phyloP scores from a whole-genome alignment of 2,888 invertebrate species.

The Nephrotoma flavescens region DNA sequence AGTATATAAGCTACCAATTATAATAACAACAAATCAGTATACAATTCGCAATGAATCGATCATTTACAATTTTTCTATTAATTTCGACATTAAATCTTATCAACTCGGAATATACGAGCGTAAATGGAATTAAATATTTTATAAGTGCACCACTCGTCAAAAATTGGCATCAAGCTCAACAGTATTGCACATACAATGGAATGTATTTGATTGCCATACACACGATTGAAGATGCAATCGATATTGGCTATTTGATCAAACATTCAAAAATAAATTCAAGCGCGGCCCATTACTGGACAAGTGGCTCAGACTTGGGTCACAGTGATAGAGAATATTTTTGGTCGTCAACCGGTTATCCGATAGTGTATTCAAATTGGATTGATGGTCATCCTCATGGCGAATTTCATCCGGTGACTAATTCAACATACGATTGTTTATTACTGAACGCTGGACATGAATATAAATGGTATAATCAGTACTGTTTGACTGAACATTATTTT shows the following conservation, averaged over 20 bases:
- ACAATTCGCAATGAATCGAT: too few species aligned
- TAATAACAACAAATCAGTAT: too few species aligned
- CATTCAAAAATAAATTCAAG: not conserved
- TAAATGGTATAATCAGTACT: not conserved
- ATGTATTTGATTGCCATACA: not conserved
- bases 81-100: too few species aligned
- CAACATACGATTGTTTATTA: not conserved
- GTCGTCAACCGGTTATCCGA: not conserved
- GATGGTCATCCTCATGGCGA: not conserved
- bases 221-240: not conserved
- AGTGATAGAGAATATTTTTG: not conserved
- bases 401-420: not conserved
- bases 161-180: not conserved
- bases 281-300: not conserved
- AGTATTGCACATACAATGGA: not conserved
- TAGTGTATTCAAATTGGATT: not conserved
- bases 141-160: not conserved
- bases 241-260: not conserved
- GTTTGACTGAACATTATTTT: not conserved
- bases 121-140: not conserved
- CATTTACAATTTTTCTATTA: too few species aligned
- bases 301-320: not conserved
- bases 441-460: not conserved
- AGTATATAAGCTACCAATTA: too few species aligned
- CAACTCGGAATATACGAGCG: too few species aligned